Base-by-base conservation (phyloP, 2,113 vertebrate genomes). In the Phoenicopterus ruber region DNA sequence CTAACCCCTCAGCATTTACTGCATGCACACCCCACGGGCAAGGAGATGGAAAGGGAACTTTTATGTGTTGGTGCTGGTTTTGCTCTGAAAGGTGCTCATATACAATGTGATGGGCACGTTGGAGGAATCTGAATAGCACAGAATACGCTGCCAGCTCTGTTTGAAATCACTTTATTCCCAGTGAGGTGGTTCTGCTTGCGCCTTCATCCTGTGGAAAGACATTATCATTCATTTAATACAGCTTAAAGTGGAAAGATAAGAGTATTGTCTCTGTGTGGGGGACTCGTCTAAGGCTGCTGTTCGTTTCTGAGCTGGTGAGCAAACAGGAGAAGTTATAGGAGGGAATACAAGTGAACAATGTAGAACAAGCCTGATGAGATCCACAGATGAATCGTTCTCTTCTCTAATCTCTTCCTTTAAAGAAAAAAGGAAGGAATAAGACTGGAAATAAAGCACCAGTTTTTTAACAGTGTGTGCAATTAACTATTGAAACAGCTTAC, bases 401-500 rank as follows among this genome's bases (percentile, higher is more conserved):
- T 93, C 70, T 95, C 50, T 79, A 91, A 87, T 94, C 44, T 93
- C 81, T 86, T 52, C 25, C 61, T 89, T 92, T 87, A 84, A 94
- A 94, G 86, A 67, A 91, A 86, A 93, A 92, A 86, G 31, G 52
- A 81, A 92, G 26, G 24, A 88, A 71, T 83, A 81, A 57, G 21
- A 63, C 44, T 57, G 26, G 63, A 95, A 90, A 95, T 81, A 94
- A 86, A 93, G 52, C 31, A 72, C 8, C 36, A 36, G 9, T 7
- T 83, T 95, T 96, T 95, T 49, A 93, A 36, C 38, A 40, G 47
- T 67, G 55, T 1, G 1, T 67, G 38, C 57, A 96, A 95, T 93
- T 95, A 92, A 86, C 80, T 59, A 49, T 67, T 84, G 86, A 86
- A 95, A 86, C 80, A 77, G 34, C 67, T 93, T 90, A 46, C 74